Evolutionary conservation across 2,797 vertebrate species (phyloP), one percentile per base, ranked within the genome.

Genomic region (Helarctos malayanus): DNA sequence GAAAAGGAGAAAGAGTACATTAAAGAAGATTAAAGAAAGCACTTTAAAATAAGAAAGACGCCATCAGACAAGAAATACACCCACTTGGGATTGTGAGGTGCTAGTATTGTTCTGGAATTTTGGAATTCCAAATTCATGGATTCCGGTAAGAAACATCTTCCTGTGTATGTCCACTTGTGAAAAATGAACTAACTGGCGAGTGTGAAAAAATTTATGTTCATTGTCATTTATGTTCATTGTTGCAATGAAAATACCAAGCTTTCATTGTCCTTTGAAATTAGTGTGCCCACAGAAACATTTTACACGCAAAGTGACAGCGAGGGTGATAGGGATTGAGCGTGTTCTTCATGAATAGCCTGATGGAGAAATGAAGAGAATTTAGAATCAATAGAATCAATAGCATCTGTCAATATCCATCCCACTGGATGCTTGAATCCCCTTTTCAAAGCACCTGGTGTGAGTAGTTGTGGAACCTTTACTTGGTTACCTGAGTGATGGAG

Each of bases 21-120:
- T 21, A 65, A 75, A 91, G 57, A 86, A 94, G n/a, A 86, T 86
- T 15, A 76, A 88, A 63, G n/a, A 84, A 65, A 94, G 49, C 35
- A 23, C 29, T 49, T 86, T 71, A 38, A 68, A 71, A 69, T 35
- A 56, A 61, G 35, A 47, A 92, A 83, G 32, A 45, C 1, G 19
- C 18, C 9, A 7, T 1, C 38, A 15, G 14, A 38, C 65, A 75
- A 87, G 80, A 91, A 87, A 81, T 21, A 76, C 13, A 71, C 1
- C 75, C 10, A 47, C 21, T 56, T 56, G 16, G 35, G 32, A 89
- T 82, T 93, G 21, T 41, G 49, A 93, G 18, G 27, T 69, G 59
- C 18, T 71, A 15, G 52, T 35, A 57, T 47, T 91, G 4, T 75
- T 80, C 52, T 86, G 41, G 41, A 41, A 45, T 49, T 91, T 91